These are phyloP conservation scores for Xenops minutus DNA, from an alignment of 2,797 vertebrate species.

Conservation along the genomic window DNA sequence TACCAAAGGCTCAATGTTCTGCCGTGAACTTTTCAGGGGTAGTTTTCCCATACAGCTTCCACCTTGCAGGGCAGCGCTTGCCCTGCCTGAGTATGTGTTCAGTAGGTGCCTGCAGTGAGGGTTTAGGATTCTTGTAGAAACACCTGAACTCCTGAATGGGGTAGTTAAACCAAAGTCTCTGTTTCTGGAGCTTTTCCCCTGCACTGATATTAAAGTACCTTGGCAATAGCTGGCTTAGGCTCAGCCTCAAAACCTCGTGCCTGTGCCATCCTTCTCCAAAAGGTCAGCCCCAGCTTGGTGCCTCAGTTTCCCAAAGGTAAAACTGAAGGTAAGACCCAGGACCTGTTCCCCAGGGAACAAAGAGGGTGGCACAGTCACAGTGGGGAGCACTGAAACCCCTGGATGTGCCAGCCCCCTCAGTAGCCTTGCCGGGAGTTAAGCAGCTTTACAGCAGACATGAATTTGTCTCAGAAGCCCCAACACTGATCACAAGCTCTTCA, in stretches of 20 bases:
- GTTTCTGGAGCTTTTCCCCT: neutral
- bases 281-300: accelerated
- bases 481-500: neutral
- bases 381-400: neutral
- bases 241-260: neutral
- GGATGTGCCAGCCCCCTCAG: neutral
- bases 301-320: neutral
- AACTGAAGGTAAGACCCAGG: neutral
- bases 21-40: neutral
- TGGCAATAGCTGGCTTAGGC: neutral
- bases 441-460: neutral
- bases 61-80: neutral
- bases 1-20: neutral
- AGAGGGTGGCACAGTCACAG: neutral
- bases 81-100: neutral
- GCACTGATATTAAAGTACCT: neutral
- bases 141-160: neutral
- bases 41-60: neutral
- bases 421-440: neutral
- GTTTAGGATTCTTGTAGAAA: neutral
- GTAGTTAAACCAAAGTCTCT: neutral
- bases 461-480: neutral
- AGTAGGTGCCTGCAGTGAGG: neutral
- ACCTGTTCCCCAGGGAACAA: neutral
- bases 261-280: neutral